Evolutionary conservation across 2,888 invertebrate species (phyloP).

Genomic region (Scelioninae gen. 2): DNA sequence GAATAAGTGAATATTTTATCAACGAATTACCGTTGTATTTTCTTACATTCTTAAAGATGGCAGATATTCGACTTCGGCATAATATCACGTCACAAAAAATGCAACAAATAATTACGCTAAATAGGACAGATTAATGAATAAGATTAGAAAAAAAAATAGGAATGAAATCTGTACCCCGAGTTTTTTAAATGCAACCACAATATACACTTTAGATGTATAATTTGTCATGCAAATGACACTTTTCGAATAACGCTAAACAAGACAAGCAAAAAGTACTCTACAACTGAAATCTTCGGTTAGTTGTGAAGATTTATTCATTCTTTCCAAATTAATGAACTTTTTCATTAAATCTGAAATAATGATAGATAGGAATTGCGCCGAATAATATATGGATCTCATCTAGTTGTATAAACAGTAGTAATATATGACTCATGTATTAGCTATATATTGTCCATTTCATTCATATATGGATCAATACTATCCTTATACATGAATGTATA

Average conservation of each 20-base stretch:
- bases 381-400: slow-evolving; percentile 38
- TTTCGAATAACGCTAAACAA: slow-evolving; percentile 23
- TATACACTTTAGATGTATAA: slow-evolving; percentile 41
- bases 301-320: too few species aligned
- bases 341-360: too few species aligned
- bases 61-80: slow-evolving; percentile 41
- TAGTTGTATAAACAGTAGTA: slow-evolving; percentile 40
- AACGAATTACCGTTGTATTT: slow-evolving; percentile 46
- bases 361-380: too few species aligned
- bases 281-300: too few species aligned
- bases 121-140: slow-evolving; percentile 51
- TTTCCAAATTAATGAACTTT: too few species aligned
- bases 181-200: slow-evolving; percentile 25
- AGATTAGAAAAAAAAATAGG: slow-evolving; percentile 37
- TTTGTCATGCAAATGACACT: slow-evolving; percentile 49
- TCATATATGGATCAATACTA: slow-evolving; percentile 47
- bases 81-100: slow-evolving; percentile 27
- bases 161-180: slow-evolving; percentile 22
- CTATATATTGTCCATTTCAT: slow-evolving; percentile 39
- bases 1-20: slow-evolving; percentile 55
- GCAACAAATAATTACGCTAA: slow-evolving; percentile 51
- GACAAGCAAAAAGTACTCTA: neutral
- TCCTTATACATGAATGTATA: slow-evolving; percentile 36
- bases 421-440: slow-evolving; percentile 43
- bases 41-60: slow-evolving; percentile 46